Percentiles rank a stretch among this genome's conserved stretches.
Evolutionary conservation across 1,140 invertebrate genomes (phyloP).

Genomic region (Chionoecetes opilio): DNA sequence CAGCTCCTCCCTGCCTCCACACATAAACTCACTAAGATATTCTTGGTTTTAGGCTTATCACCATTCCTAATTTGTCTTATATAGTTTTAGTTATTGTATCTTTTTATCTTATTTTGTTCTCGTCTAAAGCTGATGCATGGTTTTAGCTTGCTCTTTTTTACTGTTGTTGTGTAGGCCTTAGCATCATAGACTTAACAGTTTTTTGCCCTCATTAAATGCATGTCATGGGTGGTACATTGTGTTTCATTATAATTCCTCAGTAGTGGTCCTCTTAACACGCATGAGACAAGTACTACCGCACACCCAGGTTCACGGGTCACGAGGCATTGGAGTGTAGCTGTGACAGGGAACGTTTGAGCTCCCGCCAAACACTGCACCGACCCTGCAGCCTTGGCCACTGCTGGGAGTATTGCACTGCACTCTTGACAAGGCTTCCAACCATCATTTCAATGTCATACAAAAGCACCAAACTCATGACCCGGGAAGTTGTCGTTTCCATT

Average conservation of each 20-base stretch:
- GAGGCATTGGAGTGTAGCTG: not conserved
- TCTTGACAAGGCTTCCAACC: too few relatives aligned
- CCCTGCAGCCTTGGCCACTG: too few relatives aligned
- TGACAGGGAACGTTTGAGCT: too few relatives aligned
- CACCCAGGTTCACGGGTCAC: not conserved
- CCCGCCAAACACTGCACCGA: too few relatives aligned
- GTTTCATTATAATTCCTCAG: conserved; percentile 66
- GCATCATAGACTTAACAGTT: conserved; percentile 37
- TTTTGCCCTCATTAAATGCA: conserved; percentile 69
- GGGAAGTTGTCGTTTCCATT: too few relatives aligned
- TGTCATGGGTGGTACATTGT: conserved; percentile 53
- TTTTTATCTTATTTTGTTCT: conserved; percentile 45
- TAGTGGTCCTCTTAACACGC: conserved; percentile 57
- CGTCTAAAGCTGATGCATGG: conserved; percentile 61
- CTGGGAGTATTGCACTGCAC: too few relatives aligned
- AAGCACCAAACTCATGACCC: too few relatives aligned
- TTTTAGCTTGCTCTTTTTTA: conserved; percentile 51
- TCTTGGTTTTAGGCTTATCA: conserved; percentile 65
- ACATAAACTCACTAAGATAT: conserved; percentile 57
- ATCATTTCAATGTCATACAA: too few relatives aligned
- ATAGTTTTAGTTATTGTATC: conserved; percentile 63
- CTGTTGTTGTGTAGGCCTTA: conserved; percentile 36
- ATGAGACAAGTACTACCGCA: too few relatives aligned
- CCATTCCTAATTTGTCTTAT: conserved; percentile 64
- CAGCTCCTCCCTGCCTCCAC: conserved; percentile 27